A percentile compares a stretch with the other conserved stretches of the same genome.
Conservation (phyloP, 2,888 invertebrate genomes). For the Volucella bombylans region DNA sequence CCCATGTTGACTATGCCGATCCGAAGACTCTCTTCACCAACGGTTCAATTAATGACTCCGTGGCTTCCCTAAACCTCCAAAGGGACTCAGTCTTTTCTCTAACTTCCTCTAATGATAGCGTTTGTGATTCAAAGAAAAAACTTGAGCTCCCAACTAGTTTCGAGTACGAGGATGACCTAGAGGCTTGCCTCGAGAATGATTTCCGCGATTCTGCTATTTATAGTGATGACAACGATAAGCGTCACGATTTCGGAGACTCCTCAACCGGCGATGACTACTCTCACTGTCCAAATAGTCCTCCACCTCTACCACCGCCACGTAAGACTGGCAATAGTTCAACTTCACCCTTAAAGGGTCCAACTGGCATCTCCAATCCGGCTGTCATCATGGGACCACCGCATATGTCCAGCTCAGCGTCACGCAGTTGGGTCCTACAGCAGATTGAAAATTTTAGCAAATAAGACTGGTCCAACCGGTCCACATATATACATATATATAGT, state of each 20-base stretch:
- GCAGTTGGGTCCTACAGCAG: constrained; percentile 82
- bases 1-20: constrained; percentile 93
- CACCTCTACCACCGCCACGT: constrained; percentile 77
- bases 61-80: constrained; percentile 77
- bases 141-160: constrained; percentile 83
- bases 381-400: constrained; percentile 78
- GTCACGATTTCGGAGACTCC: constrained; percentile 75
- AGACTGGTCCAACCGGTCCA: constrained; percentile 16
- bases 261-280: constrained; percentile 59
- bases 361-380: constrained; percentile 70
- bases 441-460: constrained; percentile 82
- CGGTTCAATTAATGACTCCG: constrained; percentile 76
- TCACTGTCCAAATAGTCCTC: constrained; percentile 77
- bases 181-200: constrained; percentile 86
- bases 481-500: too few relatives aligned
- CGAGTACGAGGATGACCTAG: constrained; percentile 89
- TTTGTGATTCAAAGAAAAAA: constrained; percentile 77
- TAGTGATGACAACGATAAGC: constrained; percentile 85
- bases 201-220: constrained; percentile 93
- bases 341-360: constrained; percentile 77
- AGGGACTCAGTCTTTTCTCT: constrained; percentile 82
- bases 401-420: constrained; percentile 78
- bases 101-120: constrained; percentile 82
- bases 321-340: constrained; percentile 74
- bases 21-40: constrained; percentile 86